Evolutionary conservation across 2,113 vertebrate species (phyloP), one percentile per base, ranked within the genome.

Genomic region (Hylia prasina): DNA sequence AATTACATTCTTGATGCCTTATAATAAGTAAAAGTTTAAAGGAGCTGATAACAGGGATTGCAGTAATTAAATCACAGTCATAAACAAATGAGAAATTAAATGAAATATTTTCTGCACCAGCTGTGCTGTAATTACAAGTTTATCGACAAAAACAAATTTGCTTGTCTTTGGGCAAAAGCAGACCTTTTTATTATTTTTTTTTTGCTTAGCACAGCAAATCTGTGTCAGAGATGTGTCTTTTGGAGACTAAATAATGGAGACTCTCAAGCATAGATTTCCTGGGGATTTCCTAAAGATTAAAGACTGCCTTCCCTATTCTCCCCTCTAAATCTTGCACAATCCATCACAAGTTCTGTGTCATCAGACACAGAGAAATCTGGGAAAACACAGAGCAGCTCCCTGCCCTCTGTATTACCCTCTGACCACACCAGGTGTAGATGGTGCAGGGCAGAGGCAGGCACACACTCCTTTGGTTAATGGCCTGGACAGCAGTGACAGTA

Each of bases 61-160:
- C 40, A 78, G 66, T 94, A 81, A 94, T 91, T 94, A 89, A 96
- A 91, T 93, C 63, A 82, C 37, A 79, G 47, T 64, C 35, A 57
- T 57, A 95, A 93, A 89, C 70, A 90, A 90, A 90, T 79, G 35
- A 78, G 76, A 93, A 89, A 86, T 94, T 89, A 93, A 94, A 91
- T 4, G 30, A 15, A 42, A 58, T 63, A 9, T 92, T 90, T 87
- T 93, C 78, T 0, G 0, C 35, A 72, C 68, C 92, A 96, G 78
- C 75, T 96, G 92, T 75, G 45, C 50, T 96, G 21, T 71, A 53
- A 60, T 69, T 82, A 68, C 47, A 77, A 83, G 27, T 76, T 90
- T 81, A 84, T 90, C 40, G 56, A 39, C 65, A 90, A 84, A 87
- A 93, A 8, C 53, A 92, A 94, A 93, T 93, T 72, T 82, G n/a